phyloP scores from a whole-genome alignment of 2,888 invertebrate genomes.

The Apomyelois bistriatella region DNA sequence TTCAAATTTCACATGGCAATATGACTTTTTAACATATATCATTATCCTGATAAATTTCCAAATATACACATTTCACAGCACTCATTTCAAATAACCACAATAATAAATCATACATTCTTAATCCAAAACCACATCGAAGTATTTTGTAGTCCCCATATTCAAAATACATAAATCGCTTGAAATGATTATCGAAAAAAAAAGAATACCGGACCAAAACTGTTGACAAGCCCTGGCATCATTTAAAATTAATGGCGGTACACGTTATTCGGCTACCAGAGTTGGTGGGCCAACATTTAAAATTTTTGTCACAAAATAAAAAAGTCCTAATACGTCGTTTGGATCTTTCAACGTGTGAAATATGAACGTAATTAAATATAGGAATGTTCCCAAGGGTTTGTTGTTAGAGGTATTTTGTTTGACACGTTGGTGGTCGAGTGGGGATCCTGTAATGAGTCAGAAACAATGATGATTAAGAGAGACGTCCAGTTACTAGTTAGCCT shows the following conservation, averaged over 20 bases:
- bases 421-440: not conserved
- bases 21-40: not conserved
- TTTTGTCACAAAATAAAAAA: slow-evolving; percentile 21
- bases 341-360: slow-evolving; percentile 59
- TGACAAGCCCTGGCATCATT: slow-evolving; percentile 70
- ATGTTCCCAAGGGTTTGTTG: slow-evolving; percentile 25
- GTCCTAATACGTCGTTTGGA: slow-evolving; percentile 40
- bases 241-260: slow-evolving; percentile 72
- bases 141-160: slow-evolving; percentile 41
- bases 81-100: not conserved
- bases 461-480: too few relatives aligned
- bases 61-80: too few relatives aligned
- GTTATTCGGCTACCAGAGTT: slow-evolving; percentile 65
- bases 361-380: slow-evolving; percentile 52
- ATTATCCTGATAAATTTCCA: not conserved
- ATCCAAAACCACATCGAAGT: slow-evolving; percentile 35
- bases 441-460: not conserved
- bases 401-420: not conserved
- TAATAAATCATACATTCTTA: slow-evolving; percentile 20
- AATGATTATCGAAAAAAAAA: slow-evolving; percentile 48
- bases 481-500: too few relatives aligned
- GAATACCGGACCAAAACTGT: slow-evolving; percentile 58
- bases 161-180: slow-evolving; percentile 61
- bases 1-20: too few relatives aligned
- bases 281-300: slow-evolving; percentile 69